Evolutionary conservation across 2,888 invertebrate genomes (phyloP).

Genomic region (Rhogogaster chlorosoma): DNA sequence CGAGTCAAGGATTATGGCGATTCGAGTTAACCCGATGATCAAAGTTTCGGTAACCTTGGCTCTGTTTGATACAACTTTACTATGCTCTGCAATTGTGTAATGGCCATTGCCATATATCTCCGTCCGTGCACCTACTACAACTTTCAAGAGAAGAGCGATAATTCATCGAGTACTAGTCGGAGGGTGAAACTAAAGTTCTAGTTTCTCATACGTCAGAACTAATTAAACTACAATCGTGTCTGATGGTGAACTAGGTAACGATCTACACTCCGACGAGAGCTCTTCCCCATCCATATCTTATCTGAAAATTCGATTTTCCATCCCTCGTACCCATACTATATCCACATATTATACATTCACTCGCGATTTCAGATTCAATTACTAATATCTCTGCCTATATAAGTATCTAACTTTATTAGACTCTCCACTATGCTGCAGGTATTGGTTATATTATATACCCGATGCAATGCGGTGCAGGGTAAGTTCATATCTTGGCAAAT

Average conservation of each 20-base stretch:
- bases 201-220: constrained; percentile 42
- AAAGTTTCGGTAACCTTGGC: constrained; percentile 20
- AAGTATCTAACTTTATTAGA: background rate
- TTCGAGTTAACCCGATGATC: background rate
- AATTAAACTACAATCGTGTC: constrained; percentile 53
- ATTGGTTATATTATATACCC: background rate
- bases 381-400: background rate
- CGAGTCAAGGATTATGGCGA: background rate
- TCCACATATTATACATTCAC: background rate
- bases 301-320: background rate
- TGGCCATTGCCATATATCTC: background rate
- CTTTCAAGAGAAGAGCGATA: constrained; percentile 37
- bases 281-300: background rate
- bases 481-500: background rate
- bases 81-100: background rate
- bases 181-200: background rate
- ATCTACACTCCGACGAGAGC: constrained; percentile 7
- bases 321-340: background rate
- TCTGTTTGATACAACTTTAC: background rate
- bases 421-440: background rate
- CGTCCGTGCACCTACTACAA: background rate
- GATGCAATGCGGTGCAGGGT: background rate
- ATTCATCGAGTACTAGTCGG: constrained; percentile 29
- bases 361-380: background rate
- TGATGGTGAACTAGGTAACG: constrained; percentile 21